A percentile compares a stretch with the other conserved stretches of the same genome.
Conservation (phyloP, 2,888 invertebrate genomes). For the Metacarcinus magister region DNA sequence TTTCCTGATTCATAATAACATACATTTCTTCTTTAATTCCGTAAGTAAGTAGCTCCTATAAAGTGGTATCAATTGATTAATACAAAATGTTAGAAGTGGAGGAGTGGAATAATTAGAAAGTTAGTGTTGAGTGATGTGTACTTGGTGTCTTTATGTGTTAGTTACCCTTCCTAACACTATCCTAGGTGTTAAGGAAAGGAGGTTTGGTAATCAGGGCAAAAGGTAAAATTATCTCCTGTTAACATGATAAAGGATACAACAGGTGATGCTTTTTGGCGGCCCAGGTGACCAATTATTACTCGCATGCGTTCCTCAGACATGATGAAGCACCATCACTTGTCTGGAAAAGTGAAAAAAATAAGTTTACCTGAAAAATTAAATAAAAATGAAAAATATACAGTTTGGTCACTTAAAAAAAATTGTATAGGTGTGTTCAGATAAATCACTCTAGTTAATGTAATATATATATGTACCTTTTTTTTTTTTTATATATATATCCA, state of each 20-base stretch:
- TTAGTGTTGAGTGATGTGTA: background rate
- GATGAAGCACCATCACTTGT: background rate
- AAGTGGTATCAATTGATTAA: too few relatives aligned
- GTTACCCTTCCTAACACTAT: background rate
- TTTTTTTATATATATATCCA: background rate
- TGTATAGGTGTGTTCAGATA: too few relatives aligned
- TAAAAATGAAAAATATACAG: background rate
- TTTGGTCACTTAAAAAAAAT: background rate
- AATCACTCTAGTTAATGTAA: too few relatives aligned
- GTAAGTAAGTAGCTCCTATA: too few relatives aligned
- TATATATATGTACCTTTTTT: too few relatives aligned
- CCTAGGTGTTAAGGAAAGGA: background rate
- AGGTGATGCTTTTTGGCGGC: conserved; percentile 22
- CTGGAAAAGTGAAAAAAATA: background rate
- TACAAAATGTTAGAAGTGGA: background rate
- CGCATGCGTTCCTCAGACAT: conserved; percentile 76
- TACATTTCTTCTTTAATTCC: background rate
- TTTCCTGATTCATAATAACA: background rate
- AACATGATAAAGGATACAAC: conserved; percentile 74
- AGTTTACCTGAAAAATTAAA: background rate
- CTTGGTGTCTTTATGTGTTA: background rate
- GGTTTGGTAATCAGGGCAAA: background rate
- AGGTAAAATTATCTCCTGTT: background rate
- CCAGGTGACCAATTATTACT: conserved; percentile 78
- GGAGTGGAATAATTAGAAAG: too few relatives aligned